phyloP scores from a whole-genome alignment of 53 echinoderm and acorn worm genomes.

The Pentamera pediparva region DNA sequence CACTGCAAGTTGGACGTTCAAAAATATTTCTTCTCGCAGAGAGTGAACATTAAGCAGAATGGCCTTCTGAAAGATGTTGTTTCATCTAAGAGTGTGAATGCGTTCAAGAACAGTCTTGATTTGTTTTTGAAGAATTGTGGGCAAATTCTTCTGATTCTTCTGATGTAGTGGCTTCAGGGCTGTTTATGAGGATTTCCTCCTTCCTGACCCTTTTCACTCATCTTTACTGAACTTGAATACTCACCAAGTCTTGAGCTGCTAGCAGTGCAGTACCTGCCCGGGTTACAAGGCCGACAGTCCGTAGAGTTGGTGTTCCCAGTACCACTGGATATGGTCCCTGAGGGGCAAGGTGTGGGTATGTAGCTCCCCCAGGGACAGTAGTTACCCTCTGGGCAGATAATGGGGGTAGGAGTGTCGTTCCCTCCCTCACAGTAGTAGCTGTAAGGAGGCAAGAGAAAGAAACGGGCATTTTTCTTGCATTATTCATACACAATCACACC shows the following conservation, averaged over 20 bases:
- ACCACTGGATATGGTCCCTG: conserved; percentile 90
- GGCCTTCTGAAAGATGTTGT: too few species aligned
- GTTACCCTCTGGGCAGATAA: conserved; percentile 77
- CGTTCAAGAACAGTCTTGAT: too few species aligned
- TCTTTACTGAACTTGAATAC: neutral
- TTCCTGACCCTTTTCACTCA: neutral
- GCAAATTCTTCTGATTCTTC: neutral
- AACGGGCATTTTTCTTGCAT: too few species aligned
- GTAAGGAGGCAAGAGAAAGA: neutral
- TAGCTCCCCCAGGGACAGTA: conserved; percentile 90
- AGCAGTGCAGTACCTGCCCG: conserved; percentile 83
- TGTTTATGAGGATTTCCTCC: neutral
- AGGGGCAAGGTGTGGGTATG: conserved; percentile 73
- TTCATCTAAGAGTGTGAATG: too few species aligned
- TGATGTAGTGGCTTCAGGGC: neutral
- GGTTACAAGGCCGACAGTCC: conserved; percentile 67
- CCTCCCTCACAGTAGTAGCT: conserved; percentile 90
- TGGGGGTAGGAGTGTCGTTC: conserved; percentile 66
- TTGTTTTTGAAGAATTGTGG: neutral
- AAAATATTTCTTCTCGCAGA: too few species aligned
- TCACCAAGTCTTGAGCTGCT: conserved; percentile 92
- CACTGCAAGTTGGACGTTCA: too few species aligned
- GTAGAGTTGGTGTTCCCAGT: conserved; percentile 54
- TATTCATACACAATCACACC: neutral
- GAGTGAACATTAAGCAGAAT: too few species aligned